Evolutionary conservation across 2,888 invertebrate species (phyloP), one percentile per base, ranked within the genome.

Genomic region (Calameuta filiformis): DNA sequence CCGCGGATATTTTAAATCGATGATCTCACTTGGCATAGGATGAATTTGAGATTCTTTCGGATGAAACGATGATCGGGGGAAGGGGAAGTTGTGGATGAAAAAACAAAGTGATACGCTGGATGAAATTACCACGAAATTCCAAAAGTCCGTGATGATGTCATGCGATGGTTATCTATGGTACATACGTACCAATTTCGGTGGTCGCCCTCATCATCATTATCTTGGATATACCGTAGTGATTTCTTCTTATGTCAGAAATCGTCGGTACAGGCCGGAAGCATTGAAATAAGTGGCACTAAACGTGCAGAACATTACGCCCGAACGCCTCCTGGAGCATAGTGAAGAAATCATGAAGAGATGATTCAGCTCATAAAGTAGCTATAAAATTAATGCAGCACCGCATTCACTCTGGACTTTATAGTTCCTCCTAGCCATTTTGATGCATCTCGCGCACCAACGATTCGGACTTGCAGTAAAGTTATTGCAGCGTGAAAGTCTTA

Each of bases 361-460:
- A 82, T 83, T 82, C 80, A 77, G 77, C 81, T 83, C 83, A 81
- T 83, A 83, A 83, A 83, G 76, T 81, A 77, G 79, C 81, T 80
- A 80, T 81, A 78, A 80, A 81, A 83, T 83, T 83, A 82, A 83
- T 80, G 81, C 81, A 79, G 80, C 79, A 69, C 77, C 77, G 79
- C 82, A 77, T 80, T 79, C 81, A 79, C 81, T 81, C 78, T 40
- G 77, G 79, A 82, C 82, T 83, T 83, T 83, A 83, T 81, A 82
- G 82, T 82, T 79, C 77, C 76, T n/a, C 35, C 40, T 30, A 34
- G 71, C 30, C 23, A 71, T 34, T 71, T 71, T 34, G 71, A 71
- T 71, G 71, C 31, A 71, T 12, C 71, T 71, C 30, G 34, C 30
- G 71, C 71, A 34, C 15, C 31, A 71, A 31, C 3, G 71, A 31